Conservation (phyloP, 2,797 vertebrate species). For the Clarias pachynema region DNA sequence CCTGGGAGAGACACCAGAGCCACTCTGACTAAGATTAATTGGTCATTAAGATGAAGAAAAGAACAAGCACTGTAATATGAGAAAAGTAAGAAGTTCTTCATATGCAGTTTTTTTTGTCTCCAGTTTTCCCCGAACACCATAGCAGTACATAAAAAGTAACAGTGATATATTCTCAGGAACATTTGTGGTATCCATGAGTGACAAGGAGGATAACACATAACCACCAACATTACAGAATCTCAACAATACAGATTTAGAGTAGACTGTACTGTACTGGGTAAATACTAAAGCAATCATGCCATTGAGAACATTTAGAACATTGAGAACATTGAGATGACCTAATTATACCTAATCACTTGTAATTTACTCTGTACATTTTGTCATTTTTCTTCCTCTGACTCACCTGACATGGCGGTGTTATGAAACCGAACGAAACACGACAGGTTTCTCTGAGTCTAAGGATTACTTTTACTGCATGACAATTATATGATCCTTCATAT, state of each 20-base stretch:
- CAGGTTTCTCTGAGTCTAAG: background rate
- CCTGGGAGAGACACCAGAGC: background rate
- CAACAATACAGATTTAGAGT: background rate
- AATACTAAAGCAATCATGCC: background rate
- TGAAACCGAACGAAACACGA: background rate
- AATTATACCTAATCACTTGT: too few species aligned
- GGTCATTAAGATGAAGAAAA: background rate
- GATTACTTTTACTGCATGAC: background rate
- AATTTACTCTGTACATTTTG: background rate
- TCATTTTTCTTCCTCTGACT: background rate
- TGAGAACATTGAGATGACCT: too few species aligned
- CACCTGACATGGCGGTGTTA: background rate
- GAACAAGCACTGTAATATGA: background rate
- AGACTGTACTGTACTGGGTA: background rate
- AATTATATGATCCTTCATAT: background rate
- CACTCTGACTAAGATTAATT: background rate
- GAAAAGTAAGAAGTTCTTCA: background rate
- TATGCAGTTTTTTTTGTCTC: background rate
- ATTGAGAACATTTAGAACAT: too few species aligned
- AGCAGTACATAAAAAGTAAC: background rate
- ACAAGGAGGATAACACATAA: background rate
- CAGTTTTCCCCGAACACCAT: background rate
- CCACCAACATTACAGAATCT: background rate
- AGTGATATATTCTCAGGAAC: background rate
- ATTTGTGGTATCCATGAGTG: background rate